Base-by-base conservation (phyloP, 2,888 invertebrate genomes). In the Marasmarcha lunaedactyla region DNA sequence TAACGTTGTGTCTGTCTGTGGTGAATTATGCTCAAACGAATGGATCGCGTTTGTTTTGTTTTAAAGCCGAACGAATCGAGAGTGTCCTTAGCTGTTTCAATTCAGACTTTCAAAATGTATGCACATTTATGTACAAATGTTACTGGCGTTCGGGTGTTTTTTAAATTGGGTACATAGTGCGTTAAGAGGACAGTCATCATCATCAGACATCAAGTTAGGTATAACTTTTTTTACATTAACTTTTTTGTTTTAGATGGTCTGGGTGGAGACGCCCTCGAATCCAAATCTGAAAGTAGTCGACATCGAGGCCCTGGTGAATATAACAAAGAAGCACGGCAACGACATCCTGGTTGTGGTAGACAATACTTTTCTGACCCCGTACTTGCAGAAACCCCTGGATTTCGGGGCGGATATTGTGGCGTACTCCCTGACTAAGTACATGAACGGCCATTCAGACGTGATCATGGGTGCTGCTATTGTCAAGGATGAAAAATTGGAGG, bases 221-320 rank as follows among this genome's bases (percentile, higher is more conserved):
- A n/a, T n/a, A n/a, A n/a, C n/a, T n/a, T n/a, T n/a, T 34, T 2
- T 34, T 34, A 14, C 12, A 5, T 13, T 13, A 34, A 12, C 12
- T 13, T 13, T 34, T 14, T 13, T 13, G 13, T 81, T 85, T 34
- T 56, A 92, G 91, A 78, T 93, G 71, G 85, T 98, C 33, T 98
- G 98, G 97, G 71, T 97, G 45, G 98, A 98, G 73, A 91, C 94
- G 0, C 98, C 98, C 0, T 96, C 98, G n/a, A 98, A 98, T 81
- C 98, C 98, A 0, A 78, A 92, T 7, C 69, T 98, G 50, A 95
- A 95, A 83, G 86, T 98, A n/a, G 87, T 90, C 7, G 97, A 98
- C 63, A 93, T 98, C 39, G 86, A 87, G 54, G 90, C 87, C 0
- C 81, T 94, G 25, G 67, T 87, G 0, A 87, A 89, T 42, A 33